Base-by-base conservation (phyloP, 2,113 vertebrate genomes). In the Aphyosemion australe region DNA sequence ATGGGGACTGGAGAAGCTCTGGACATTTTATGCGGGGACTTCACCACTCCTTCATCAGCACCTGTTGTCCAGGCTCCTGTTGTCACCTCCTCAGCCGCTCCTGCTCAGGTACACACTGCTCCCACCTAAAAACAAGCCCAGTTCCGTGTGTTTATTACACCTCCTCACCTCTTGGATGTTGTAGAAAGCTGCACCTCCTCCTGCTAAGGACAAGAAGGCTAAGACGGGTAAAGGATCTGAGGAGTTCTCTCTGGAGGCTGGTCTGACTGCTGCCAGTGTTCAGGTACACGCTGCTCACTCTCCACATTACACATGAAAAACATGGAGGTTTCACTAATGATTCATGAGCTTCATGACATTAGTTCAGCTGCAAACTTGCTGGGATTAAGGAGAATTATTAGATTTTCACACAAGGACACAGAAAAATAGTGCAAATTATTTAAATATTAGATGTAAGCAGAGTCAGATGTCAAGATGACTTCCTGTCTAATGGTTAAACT, bases 141-240 rank as follows among this genome's bases (percentile, higher is more conserved):
- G 31, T 31, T 31, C 13, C 12, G 12, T 13, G 11, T 2, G 13
- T 1, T 37, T 12, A 37, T 1, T 58, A 5, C 12, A 32, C 4
- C 6, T 46, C 6, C 8, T 61, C 32, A 11, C 7, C 12, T 18
- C 2, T 60, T 37, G 13, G 26, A 34, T 3, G 13, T 68, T 74
- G 21, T 31, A 78, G 75, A 78, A 74, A 71, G n/a, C 43, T 41
- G 49, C 58, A 9, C 80, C 82, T 48, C 82, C 88, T 46, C 90
- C 87, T 58, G 87, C 45, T 48, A 16, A 74, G 68, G 92, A 89
- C 47, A 88, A 89, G 56, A 87, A 88, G 72, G 58, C 76, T 32
- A 80, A 71, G 31, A 60, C 69, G 61, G 73, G 75, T 10, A 67
- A 69, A 53, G 64, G 12, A 13, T 19, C 71, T 13, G 70, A 58